Evolutionary conservation across 1,140 invertebrate genomes (phyloP).

Genomic region (Drosophila nebulosa): DNA sequence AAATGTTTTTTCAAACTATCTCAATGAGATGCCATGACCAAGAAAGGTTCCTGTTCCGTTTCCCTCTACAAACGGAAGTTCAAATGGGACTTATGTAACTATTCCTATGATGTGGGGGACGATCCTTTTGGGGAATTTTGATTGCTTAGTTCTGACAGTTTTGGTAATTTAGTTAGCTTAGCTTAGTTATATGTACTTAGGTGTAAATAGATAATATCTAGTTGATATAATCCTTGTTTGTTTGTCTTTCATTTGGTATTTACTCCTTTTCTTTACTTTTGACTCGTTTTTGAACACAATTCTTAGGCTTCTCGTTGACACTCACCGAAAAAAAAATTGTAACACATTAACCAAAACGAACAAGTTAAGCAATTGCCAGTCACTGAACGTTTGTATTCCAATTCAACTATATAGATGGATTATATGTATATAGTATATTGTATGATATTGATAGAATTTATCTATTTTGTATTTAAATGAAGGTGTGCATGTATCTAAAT

Average conservation of each 20-base stretch:
- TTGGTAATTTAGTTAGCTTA: neutral
- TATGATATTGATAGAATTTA: conserved; percentile 12
- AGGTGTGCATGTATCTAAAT: conserved; percentile 19
- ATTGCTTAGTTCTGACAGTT: too few species aligned
- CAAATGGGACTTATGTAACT: too few species aligned
- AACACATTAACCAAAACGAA: neutral
- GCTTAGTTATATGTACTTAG: neutral
- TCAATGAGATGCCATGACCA: too few species aligned
- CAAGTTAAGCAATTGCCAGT: conserved; percentile 17
- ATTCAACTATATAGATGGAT: neutral
- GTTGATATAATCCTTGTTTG: conserved; percentile 37
- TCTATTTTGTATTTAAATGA: neutral
- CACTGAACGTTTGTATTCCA: conserved; percentile 3
- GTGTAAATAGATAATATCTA: neutral
- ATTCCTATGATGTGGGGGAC: too few species aligned
- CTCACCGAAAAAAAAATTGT: neutral
- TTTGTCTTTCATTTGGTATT: neutral
- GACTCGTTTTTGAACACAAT: neutral
- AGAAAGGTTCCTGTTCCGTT: too few species aligned
- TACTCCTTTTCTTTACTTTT: neutral
- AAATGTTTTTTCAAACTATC: too few species aligned
- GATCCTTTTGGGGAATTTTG: too few species aligned
- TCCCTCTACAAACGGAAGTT: too few species aligned
- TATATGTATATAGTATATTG: conserved; percentile 12
- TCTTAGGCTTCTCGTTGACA: neutral